phyloP scores from a whole-genome alignment of 2,888 invertebrate genomes.

The Heteromurus nitidus region DNA sequence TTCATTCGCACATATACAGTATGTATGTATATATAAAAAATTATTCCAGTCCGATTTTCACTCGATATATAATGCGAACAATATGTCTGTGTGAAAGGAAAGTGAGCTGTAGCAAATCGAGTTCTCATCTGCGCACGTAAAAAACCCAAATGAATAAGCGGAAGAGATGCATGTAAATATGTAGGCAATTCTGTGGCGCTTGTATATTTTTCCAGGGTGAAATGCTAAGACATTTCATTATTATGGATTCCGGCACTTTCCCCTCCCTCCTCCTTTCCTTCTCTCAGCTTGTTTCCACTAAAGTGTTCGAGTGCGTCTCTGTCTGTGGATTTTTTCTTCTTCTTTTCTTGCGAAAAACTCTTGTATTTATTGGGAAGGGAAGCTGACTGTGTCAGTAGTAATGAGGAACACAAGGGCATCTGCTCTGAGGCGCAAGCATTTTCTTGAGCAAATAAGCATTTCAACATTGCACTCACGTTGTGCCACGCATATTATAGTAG shows the following conservation, averaged over 20 bases:
- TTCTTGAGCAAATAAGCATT: not conserved
- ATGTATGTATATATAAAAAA: too few species aligned
- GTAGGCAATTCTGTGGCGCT: not conserved
- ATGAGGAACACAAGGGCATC: conserved; percentile 12
- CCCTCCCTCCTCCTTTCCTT: not conserved
- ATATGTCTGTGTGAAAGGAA: not conserved
- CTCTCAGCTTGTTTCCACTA: not conserved
- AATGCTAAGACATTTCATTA: conserved; percentile 6
- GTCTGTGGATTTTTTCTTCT: not conserved
- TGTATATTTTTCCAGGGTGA: not conserved
- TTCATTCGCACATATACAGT: not conserved
- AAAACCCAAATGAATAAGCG: not conserved
- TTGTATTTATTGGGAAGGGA: conserved; percentile 3
- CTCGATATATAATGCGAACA: too few species aligned
- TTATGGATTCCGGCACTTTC: conserved; percentile 14
- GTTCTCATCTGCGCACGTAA: not conserved
- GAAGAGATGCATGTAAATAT: not conserved
- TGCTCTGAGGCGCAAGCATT: too few species aligned
- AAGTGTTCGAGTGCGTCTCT: not conserved
- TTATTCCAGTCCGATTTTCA: too few species aligned
- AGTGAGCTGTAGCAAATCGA: too few species aligned
- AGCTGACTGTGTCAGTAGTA: conserved; percentile 14
- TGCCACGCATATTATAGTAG: not conserved
- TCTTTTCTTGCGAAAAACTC: not conserved
- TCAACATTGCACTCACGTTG: conserved; percentile 5